These are phyloP conservation scores for Nymphalis io DNA, from an alignment of 1,140 invertebrate species.

Conservation along the genomic window DNA sequence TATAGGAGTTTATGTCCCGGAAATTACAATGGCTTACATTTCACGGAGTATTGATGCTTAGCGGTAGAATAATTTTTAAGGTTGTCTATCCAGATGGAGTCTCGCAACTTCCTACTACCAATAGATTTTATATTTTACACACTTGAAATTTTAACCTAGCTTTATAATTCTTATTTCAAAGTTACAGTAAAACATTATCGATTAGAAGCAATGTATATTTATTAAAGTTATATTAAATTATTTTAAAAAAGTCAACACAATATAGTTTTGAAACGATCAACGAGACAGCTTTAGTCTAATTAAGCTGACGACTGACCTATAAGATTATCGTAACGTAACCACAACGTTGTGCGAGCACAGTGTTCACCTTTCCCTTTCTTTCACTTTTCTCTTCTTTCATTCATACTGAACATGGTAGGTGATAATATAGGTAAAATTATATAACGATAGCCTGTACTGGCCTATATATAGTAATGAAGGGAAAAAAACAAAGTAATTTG, in stretches of 20 bases:
- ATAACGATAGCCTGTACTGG: no score
- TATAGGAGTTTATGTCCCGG: no score
- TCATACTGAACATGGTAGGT: no score
- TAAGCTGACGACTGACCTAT: neutral
- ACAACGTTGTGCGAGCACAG: neutral
- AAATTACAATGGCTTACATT: no score
- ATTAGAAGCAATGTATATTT: neutral
- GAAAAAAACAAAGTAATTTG: no score
- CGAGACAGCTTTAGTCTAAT: neutral
- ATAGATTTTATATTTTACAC: no score
- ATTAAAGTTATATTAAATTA: neutral
- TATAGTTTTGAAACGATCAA: constrained; percentile 1
- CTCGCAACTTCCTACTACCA: no score
- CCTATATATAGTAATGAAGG: no score
- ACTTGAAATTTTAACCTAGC: neutral
- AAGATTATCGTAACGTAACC: neutral
- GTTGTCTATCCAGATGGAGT: no score
- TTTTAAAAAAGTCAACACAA: constrained; percentile 3
- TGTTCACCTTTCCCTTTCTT: no score
- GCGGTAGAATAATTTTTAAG: neutral
- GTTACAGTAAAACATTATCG: neutral
- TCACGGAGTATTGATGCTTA: neutral
- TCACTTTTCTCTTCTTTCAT: no score
- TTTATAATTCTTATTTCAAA: neutral
- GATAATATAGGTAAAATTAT: no score